These are phyloP conservation scores for Oreochromis aureus DNA, from an alignment of 2,113 vertebrate species.

Conservation along the genomic window DNA sequence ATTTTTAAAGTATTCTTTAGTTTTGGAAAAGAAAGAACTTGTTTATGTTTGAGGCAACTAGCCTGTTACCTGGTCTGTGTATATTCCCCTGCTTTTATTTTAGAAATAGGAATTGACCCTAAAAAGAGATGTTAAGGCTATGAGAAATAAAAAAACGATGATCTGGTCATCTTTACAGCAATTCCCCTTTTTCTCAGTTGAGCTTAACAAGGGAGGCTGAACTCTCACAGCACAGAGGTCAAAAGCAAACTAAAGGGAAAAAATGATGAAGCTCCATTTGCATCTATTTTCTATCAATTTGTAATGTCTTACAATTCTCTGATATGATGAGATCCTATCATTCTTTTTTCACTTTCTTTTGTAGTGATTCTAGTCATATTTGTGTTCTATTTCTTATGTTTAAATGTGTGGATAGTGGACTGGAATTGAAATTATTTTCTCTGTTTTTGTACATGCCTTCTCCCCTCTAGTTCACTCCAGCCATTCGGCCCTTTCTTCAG, in stretches of 20 bases:
- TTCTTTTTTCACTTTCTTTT: neutral
- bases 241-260: slow-evolving; percentile 1
- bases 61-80: neutral
- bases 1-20: neutral
- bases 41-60: neutral
- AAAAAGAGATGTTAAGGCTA: neutral
- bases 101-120: neutral
- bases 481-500: slow-evolving; percentile 86
- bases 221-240: neutral
- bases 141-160: neutral
- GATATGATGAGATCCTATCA: neutral
- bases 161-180: neutral
- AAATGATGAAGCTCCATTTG: neutral
- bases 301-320: neutral
- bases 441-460: neutral
- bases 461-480: slow-evolving; percentile 78
- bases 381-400: neutral
- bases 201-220: neutral
- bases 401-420: neutral
- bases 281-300: neutral
- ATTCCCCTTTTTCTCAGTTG: neutral
- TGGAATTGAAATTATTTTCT: neutral
- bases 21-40: neutral
- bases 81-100: neutral
- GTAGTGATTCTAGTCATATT: neutral